phyloP scores from a whole-genome alignment of 1,140 invertebrate species.

The Microvelia longipes region DNA sequence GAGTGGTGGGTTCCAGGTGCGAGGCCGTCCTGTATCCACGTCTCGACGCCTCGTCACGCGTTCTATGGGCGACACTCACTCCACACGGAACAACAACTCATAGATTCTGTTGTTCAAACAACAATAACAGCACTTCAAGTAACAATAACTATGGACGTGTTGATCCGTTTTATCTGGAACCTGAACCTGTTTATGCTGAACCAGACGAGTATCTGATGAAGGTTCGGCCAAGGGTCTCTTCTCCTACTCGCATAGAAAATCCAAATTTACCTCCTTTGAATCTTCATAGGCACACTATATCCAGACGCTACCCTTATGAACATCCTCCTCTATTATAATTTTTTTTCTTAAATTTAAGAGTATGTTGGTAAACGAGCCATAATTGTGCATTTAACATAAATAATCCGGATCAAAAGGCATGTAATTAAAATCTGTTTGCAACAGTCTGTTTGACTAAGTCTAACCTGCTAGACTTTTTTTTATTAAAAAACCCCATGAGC shows the following conservation, averaged over 20 bases:
- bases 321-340: neutral
- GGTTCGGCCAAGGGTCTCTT: constrained; percentile 40
- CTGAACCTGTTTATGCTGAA: constrained; percentile 55
- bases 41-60: constrained; percentile 36
- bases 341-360: no score
- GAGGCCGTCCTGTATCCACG: constrained; percentile 38
- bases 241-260: constrained; percentile 60
- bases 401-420: no score
- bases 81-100: constrained; percentile 45
- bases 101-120: neutral
- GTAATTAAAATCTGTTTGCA: no score
- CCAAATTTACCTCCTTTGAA: constrained; percentile 61
- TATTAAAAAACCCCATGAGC: no score
- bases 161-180: constrained; percentile 26
- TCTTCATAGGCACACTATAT: constrained; percentile 37
- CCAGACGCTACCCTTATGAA: neutral
- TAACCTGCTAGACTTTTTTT: no score
- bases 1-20: constrained; percentile 18
- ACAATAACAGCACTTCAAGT: neutral
- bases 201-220: constrained; percentile 44
- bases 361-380: no score
- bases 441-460: no score
- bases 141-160: constrained; percentile 30
- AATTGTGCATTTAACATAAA: no score
- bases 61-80: constrained; percentile 68